phyloP scores from a whole-genome alignment of 1,140 invertebrate genomes.

The Conopomorpha cramerella region DNA sequence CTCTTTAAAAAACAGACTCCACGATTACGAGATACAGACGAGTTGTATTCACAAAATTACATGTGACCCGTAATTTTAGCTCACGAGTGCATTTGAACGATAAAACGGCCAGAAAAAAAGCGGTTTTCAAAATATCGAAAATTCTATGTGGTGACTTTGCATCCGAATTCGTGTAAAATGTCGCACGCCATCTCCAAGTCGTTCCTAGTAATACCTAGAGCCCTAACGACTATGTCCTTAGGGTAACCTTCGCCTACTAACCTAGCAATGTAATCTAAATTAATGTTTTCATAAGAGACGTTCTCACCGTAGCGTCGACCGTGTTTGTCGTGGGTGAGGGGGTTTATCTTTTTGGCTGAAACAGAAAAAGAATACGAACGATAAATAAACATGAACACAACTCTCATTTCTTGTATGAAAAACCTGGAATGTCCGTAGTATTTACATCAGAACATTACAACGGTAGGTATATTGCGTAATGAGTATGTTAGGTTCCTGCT shows the following conservation, averaged over 20 bases:
- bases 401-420: no score
- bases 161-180: conserved; percentile 89
- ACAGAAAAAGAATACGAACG: conserved; percentile 13
- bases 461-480: no score
- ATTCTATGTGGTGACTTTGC: conserved; percentile 32
- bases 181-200: conserved; percentile 94
- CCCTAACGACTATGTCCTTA: conserved; percentile 86
- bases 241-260: conserved; percentile 88
- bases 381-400: background rate
- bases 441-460: no score
- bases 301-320: conserved; percentile 49
- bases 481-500: no score
- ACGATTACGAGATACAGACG: no score
- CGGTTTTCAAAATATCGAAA: no score
- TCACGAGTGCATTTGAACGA: no score
- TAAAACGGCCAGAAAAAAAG: no score
- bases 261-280: conserved; percentile 87
- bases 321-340: conserved; percentile 53
- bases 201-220: conserved; percentile 88
- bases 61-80: no score
- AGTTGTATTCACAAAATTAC: no score
- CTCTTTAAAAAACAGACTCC: no score
- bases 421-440: no score
- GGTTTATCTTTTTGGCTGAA: conserved; percentile 54
- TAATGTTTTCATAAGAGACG: conserved; percentile 82